Conservation (phyloP, 2,797 vertebrate species). For the Leuciscus waleckii region DNA sequence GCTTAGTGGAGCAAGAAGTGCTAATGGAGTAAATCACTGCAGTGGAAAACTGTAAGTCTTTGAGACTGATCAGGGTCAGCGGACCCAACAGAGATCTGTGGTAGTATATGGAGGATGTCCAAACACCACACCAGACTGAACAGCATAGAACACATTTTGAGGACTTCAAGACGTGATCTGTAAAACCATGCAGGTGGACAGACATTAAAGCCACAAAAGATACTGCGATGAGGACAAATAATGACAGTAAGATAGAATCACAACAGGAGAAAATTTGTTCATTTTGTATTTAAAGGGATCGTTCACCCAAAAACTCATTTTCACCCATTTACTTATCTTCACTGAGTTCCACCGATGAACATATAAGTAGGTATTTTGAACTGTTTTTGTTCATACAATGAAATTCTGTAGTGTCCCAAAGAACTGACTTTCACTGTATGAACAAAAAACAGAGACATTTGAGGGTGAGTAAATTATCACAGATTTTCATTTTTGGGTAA, state of each 20-base stretch:
- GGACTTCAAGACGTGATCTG: neutral
- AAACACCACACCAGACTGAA: conserved; percentile 17
- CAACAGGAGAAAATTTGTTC: neutral
- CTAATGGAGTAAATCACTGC: conserved; percentile 37
- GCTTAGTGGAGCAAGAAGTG: neutral
- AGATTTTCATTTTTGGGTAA: neutral
- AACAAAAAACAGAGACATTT: neutral
- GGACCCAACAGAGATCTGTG: conserved; percentile 13
- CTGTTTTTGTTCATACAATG: neutral
- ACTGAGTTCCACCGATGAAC: neutral
- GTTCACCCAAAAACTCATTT: neutral
- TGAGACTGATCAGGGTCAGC: conserved; percentile 32
- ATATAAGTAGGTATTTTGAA: neutral
- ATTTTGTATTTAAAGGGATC: neutral
- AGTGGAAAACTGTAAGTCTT: conserved; percentile 43
- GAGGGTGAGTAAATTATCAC: neutral
- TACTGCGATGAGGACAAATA: neutral
- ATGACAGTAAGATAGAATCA: too few relatives aligned
- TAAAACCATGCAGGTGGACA: neutral
- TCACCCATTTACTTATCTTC: neutral
- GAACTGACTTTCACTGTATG: neutral
- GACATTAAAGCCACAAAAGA: conserved; percentile 2
- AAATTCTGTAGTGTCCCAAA: neutral
- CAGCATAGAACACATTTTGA: neutral
- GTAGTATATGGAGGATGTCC: conserved; percentile 12